Percentiles rank a stretch among this genome's conserved stretches.
Conservation (phyloP, 2,113 vertebrate genomes). For the Riparia riparia region DNA sequence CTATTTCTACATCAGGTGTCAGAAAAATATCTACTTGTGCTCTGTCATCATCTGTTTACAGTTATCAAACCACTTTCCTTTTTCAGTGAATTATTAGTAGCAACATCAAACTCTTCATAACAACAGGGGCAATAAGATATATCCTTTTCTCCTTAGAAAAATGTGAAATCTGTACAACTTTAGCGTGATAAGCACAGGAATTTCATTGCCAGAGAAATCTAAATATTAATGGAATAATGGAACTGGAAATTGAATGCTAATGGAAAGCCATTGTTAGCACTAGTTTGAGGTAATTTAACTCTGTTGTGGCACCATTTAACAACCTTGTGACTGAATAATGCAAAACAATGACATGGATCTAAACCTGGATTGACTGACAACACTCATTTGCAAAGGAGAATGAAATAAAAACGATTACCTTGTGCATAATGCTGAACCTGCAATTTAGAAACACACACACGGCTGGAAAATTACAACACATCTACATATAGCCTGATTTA, state of each 20-base stretch:
- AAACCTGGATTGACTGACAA: neutral
- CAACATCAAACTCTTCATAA: neutral
- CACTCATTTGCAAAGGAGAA: neutral
- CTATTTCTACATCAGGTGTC: neutral
- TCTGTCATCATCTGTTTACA: neutral
- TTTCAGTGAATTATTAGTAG: neutral
- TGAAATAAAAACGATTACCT: neutral
- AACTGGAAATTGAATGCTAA: neutral
- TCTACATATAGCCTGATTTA: neutral
- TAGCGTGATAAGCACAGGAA: neutral
- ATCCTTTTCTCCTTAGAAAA: neutral
- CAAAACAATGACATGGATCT: neutral
- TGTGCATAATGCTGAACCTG: neutral
- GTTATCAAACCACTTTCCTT: neutral
- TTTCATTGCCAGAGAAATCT: neutral
- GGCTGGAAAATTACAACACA: neutral
- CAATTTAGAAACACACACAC: neutral
- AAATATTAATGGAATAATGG: neutral
- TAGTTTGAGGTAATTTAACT: neutral
- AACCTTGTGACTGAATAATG: neutral
- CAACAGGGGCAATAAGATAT: neutral
- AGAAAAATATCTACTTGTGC: neutral
- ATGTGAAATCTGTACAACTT: neutral
- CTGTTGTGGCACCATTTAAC: neutral
- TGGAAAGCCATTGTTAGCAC: neutral